Evolutionary conservation across 2,888 invertebrate species (phyloP).

Genomic region (Tridacna crocea): DNA sequence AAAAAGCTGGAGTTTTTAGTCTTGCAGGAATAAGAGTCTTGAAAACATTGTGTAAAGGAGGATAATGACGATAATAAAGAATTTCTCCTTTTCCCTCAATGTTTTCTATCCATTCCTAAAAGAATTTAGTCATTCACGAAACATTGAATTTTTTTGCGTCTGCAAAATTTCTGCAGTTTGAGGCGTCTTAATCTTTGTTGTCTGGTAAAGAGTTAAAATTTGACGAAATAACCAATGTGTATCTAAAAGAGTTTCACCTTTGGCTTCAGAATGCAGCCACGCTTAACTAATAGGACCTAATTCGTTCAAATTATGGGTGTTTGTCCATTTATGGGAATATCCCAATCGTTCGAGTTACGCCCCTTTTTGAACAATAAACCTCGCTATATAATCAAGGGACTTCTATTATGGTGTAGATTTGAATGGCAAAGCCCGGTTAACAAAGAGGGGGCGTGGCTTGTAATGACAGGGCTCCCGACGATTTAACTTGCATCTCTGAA

Average conservation of each 20-base stretch:
- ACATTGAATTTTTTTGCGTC: too few relatives aligned
- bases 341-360: constrained; percentile 52
- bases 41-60: neutral
- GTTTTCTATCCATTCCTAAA: neutral
- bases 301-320: constrained; percentile 62
- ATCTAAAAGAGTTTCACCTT: constrained; percentile 35
- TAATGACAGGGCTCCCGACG: constrained; percentile 52
- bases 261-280: constrained; percentile 48
- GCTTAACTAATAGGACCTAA: constrained; percentile 60
- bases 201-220: neutral
- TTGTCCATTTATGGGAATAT: constrained; percentile 53
- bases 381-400: constrained; percentile 36
- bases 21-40: neutral
- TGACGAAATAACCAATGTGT: constrained; percentile 18
- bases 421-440: constrained; percentile 42
- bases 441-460: constrained; percentile 51
- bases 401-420: constrained; percentile 47
- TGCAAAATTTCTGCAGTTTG: too few relatives aligned
- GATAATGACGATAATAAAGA: neutral
- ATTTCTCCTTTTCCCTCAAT: neutral
- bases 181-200: too few relatives aligned
- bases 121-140: too few relatives aligned
- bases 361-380: constrained; percentile 45
- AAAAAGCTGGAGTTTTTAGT: neutral
- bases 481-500: constrained; percentile 36